Conservation (phyloP, 2,888 invertebrate genomes). For the Lepidochitona cinerea region DNA sequence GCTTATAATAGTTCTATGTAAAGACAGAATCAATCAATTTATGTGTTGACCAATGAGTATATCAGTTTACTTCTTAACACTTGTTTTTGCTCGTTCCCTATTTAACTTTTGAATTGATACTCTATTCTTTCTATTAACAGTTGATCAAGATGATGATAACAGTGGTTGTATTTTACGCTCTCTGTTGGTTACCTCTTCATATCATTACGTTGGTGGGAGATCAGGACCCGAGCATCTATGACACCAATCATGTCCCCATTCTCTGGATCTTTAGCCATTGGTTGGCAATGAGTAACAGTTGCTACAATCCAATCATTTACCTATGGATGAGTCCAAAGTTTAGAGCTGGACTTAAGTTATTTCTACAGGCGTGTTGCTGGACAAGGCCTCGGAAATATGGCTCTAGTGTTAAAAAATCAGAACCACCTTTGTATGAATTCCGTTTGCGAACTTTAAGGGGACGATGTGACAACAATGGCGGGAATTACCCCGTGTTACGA, state of each 20-base stretch:
- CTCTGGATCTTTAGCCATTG: conserved; percentile 49
- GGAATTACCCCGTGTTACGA: not conserved
- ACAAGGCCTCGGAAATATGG: not conserved
- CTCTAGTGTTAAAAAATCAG: not conserved
- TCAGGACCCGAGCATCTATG: conserved; percentile 40
- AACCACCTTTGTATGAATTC: not conserved
- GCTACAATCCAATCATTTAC: conserved; percentile 49
- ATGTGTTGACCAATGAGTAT: too few relatives aligned
- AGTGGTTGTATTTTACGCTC: conserved; percentile 47
- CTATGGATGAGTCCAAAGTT: conserved; percentile 53
- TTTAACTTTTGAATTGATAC: too few relatives aligned
- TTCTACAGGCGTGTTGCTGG: conserved; percentile 14
- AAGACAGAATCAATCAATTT: too few relatives aligned
- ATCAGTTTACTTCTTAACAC: too few relatives aligned
- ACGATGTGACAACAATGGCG: not conserved
- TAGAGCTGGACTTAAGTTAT: conserved; percentile 37
- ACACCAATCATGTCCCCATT: conserved; percentile 37
- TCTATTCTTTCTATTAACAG: conserved; percentile 39
- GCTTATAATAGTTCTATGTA: too few relatives aligned
- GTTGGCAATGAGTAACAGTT: conserved; percentile 51
- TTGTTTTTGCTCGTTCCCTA: too few relatives aligned
- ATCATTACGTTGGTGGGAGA: conserved; percentile 42
- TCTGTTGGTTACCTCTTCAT: conserved; percentile 51
- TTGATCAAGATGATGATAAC: conserved; percentile 52
- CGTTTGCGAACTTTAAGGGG: not conserved